Percentiles rank a stretch among this genome's conserved stretches.
phyloP scores from a whole-genome alignment of 2,888 invertebrate species.

The Parnassius apollo region DNA sequence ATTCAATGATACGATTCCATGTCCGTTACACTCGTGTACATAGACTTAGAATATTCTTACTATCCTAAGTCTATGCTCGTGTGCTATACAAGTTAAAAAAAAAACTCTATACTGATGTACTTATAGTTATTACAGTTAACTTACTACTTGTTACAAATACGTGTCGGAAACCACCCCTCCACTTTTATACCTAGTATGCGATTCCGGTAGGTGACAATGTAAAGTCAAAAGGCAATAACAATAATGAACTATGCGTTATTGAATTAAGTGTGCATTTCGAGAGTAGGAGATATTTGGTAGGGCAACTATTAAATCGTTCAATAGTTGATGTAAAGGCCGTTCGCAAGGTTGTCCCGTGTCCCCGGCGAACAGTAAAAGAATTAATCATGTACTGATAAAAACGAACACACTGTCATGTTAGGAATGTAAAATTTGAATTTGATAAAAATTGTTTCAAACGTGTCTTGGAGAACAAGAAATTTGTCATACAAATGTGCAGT shows the following conservation, averaged over 20 bases:
- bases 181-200: not conserved
- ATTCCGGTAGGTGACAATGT: not conserved
- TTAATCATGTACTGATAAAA: slow-evolving; percentile 23
- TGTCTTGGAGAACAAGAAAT: not conserved
- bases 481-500: no score
- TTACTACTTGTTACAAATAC: slow-evolving; percentile 18
- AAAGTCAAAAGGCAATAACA: slow-evolving; percentile 13
- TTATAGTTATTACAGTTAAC: slow-evolving; percentile 8
- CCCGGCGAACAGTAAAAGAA: slow-evolving; percentile 18
- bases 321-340: slow-evolving; percentile 54
- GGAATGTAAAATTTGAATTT: not conserved
- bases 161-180: slow-evolving; percentile 13
- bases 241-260: not conserved
- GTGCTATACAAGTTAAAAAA: not conserved
- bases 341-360: slow-evolving; percentile 49
- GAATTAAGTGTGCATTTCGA: slow-evolving; percentile 26
- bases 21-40: slow-evolving; percentile 1
- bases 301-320: slow-evolving; percentile 33
- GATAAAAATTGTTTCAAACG: not conserved
- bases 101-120: slow-evolving; percentile 1
- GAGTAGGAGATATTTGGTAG: slow-evolving; percentile 53
- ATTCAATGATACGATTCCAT: not conserved
- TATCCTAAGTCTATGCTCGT: no score
- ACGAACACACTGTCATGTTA: slow-evolving; percentile 14
- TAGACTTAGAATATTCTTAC: no score